phyloP scores from a whole-genome alignment of 2,797 vertebrate species.

The Neosalanx taihuensis region DNA sequence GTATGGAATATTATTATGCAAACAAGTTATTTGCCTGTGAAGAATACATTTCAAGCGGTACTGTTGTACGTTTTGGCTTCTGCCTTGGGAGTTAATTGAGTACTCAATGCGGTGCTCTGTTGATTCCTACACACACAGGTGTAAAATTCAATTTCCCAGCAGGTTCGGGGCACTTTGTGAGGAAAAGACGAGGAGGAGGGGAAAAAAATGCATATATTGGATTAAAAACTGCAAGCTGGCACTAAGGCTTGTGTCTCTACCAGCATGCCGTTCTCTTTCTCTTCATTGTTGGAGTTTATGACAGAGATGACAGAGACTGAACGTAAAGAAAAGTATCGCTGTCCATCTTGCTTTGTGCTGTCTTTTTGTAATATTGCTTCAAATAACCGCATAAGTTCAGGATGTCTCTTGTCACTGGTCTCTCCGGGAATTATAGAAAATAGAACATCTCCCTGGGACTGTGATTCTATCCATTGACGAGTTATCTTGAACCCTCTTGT shows the following conservation, averaged over 20 bases:
- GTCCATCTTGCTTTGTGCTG: conserved; percentile 1
- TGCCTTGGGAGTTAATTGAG: conserved; percentile 74
- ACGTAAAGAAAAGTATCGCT: conserved; percentile 32
- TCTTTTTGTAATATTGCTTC: neutral
- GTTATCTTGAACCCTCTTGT: neutral
- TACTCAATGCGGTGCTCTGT: conserved; percentile 70
- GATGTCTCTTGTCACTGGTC: neutral
- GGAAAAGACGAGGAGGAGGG: conserved; percentile 32
- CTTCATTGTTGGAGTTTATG: conserved; percentile 54
- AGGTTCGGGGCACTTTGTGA: conserved; percentile 65
- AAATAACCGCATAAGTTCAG: neutral
- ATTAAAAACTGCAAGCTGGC: conserved; percentile 65
- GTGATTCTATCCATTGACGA: too few species aligned
- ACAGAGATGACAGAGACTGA: conserved; percentile 56
- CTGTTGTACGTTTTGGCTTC: conserved; percentile 72
- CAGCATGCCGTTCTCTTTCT: conserved; percentile 62
- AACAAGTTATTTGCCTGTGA: conserved; percentile 65
- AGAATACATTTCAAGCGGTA: conserved; percentile 64
- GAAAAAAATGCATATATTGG: conserved; percentile 51
- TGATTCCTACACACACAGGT: conserved; percentile 66
- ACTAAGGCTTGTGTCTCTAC: conserved; percentile 58
- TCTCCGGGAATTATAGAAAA: neutral
- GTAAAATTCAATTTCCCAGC: conserved; percentile 75
- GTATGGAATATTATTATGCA: conserved; percentile 65
- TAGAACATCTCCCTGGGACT: neutral